Conservation (phyloP, 2,797 vertebrate species). For the Sebastes diploproa region DNA sequence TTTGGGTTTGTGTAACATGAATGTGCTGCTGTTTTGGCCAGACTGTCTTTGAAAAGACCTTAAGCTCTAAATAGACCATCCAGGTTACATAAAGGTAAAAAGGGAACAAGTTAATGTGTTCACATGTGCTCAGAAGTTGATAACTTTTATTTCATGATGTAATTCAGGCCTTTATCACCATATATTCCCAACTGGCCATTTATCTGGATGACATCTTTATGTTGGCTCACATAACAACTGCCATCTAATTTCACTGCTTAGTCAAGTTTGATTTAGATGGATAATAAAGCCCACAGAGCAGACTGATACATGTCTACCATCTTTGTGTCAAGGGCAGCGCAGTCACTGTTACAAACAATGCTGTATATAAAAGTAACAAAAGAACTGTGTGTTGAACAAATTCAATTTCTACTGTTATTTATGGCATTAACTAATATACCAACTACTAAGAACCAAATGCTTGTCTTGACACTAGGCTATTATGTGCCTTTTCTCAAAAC, state of each 20-base stretch:
- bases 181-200: constrained; percentile 17
- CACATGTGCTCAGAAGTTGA: background rate
- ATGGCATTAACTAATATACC: too few relatives aligned
- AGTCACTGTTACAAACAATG: background rate
- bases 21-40: background rate
- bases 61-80: background rate
- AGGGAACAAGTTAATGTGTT: background rate
- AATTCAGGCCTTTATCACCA: constrained; percentile 15
- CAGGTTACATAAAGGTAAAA: background rate
- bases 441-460: background rate
- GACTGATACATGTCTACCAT: background rate
- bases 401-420: background rate
- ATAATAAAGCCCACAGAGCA: constrained; percentile 33
- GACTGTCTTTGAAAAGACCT: background rate
- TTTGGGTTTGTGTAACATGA: background rate
- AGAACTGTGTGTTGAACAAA: background rate
- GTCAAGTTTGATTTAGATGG: constrained; percentile 43
- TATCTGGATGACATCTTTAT: constrained; percentile 49
- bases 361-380: background rate
- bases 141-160: background rate
- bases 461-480: background rate
- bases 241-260: constrained; percentile 31
- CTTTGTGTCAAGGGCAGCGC: background rate
- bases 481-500: background rate
- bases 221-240: constrained; percentile 32